Conservation (phyloP, 2,888 invertebrate species). For the Mythimna loreyi region DNA sequence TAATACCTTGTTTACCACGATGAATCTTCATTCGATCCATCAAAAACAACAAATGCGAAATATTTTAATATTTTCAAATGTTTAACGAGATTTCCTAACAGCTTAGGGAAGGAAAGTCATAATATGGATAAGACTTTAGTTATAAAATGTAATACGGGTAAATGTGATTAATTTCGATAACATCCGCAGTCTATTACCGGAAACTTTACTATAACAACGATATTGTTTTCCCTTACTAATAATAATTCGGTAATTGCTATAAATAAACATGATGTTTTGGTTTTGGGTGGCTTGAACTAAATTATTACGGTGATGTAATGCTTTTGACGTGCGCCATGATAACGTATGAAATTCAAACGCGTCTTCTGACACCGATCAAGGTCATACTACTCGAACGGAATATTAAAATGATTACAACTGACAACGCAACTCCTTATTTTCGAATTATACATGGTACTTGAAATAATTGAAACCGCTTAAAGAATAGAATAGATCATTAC, state of each 20-base stretch:
- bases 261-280: conserved; percentile 62
- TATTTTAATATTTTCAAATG: not conserved
- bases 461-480: not conserved
- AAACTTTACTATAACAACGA: conserved; percentile 8
- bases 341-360: conserved; percentile 64
- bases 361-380: conserved; percentile 70
- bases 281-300: conserved; percentile 20
- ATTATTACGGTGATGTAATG: conserved; percentile 64
- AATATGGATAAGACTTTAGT: conserved; percentile 17
- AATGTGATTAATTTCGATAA: conserved; percentile 15
- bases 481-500: not conserved
- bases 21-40: not conserved
- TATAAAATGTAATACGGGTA: not conserved
- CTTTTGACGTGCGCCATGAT: conserved; percentile 64
- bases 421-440: conserved; percentile 28
- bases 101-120: conserved; percentile 9
- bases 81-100: not conserved
- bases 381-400: conserved; percentile 69
- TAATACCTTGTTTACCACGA: not conserved
- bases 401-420: conserved; percentile 57
- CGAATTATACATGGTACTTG: not conserved
- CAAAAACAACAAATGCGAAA: not conserved
- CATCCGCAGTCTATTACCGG: conserved; percentile 9
- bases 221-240: conserved; percentile 7
- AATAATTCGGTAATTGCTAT: conserved; percentile 46